Base-by-base conservation (phyloP, 2,797 vertebrate genomes). In the Graptemys geographica region DNA sequence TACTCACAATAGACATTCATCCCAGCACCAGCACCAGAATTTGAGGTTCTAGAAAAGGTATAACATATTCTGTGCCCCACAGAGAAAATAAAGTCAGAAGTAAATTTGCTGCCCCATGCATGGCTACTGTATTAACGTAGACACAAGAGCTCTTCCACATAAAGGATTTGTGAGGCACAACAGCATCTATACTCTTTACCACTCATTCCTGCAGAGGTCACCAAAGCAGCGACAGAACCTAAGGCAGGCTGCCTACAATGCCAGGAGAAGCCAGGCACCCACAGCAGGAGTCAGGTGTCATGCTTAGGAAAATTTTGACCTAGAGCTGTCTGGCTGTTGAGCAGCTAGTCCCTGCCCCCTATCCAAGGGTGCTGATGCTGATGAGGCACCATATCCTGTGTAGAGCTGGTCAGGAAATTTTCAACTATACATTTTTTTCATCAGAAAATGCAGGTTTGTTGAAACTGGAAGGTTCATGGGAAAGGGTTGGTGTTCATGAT, bases 191-290 rank as follows among this genome's bases (percentile, higher is more conserved):
- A 55, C 8, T 3, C 5, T 57, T 93, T 84, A 37, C 90, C 78
- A 27, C 72, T 95, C 93, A 53, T 92, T 86, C 95, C 96, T 97
- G 92, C 87, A 97, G 97, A 92, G 94, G 96, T 96, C 97, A 90
- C 95, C 90, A 83, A 94, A 94, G 90, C 87, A 90, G 31, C 84
- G 0, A 16, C 57, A 51, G 86, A 93, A 52, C 47, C 0, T 0
- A 79, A 83, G 85, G 80, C 81, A 23, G 25, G 28, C 23, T 90
- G 81, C 56, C 8, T 52, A 21, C 33, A 78, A 83, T 47, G 2
- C 13, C 13, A 49, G 31, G 8, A 25, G 41, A 27, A 5, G 72
- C 5, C n/a, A 21, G 49, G 44, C 44, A 27, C 23, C 11, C 8
- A 27, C 25, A 16, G 44, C 27, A 18, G 27, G 13, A 47, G 27